Base-by-base conservation (phyloP, 2,888 invertebrate species). In the Orchesellides sinensis region DNA sequence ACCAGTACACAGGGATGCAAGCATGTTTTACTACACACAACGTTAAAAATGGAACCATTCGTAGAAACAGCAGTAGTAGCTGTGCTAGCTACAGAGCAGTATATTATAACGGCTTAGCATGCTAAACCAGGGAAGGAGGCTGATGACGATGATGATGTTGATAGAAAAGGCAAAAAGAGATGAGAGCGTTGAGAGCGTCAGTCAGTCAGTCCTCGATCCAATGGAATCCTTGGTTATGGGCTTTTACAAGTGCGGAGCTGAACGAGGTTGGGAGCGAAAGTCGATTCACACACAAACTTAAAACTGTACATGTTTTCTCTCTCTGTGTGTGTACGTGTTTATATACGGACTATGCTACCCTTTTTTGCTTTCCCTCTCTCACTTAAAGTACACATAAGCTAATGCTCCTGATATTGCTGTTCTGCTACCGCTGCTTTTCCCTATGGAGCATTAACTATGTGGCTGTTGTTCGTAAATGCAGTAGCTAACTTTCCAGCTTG, bases 221-320 rank as follows among this genome's bases (percentile, higher is more conserved):
- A 68, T 81, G 74, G 81, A 81, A 81, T 81, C 72, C 69, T 69
- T 68, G 61, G 81, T 74, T 81, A 74, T 81, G 81, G 81, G 61
- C 79, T 65, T 68, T 74, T 74, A 68, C 59, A 74, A 81, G 81
- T 69, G 81, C 74, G 63, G 66, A 61, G 73, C 35, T 29, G 32
- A 49, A 49, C 54, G 32, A 63, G 73, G 40, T 73, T 56, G 70
- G 56, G 56, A 70, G 56, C 14, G 29, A 54, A 56, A 70, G 54
- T 59, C 59, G 59, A 59, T 59, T 72, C 72, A 17, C 54, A n/a
- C n/a, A 69, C 52, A 69, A 69, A 69, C 68, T 52, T 29, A 3
- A 49, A 49, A 66, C 32, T 35, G 21, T 56, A 25, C 25, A n/a
- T 56, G 12, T 35, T 54, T 23, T 69, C 27, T 47, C 68, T 68